A percentile compares a stretch with the other conserved stretches of the same genome.
phyloP scores from a whole-genome alignment of 2,113 vertebrate species.

The Zosterops pallidus region DNA sequence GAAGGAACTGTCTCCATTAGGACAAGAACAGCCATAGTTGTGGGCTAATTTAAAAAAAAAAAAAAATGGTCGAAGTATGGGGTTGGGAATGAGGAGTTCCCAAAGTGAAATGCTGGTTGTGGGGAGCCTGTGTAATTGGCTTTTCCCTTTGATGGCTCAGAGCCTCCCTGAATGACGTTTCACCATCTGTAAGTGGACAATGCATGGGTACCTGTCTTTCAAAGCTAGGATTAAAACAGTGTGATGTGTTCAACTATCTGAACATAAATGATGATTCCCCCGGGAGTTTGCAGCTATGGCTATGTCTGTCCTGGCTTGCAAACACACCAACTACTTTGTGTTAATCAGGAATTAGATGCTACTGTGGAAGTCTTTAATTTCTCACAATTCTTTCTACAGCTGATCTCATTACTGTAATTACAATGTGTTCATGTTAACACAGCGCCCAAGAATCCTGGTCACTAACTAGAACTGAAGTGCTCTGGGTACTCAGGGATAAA shows the following conservation, averaged over 20 bases:
- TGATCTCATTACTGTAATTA: conserved; percentile 5
- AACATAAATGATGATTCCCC: background rate
- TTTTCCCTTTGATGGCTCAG: background rate
- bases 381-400: background rate
- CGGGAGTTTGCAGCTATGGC: background rate
- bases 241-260: background rate
- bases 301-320: background rate
- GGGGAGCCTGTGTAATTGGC: background rate
- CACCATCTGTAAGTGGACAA: background rate
- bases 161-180: background rate
- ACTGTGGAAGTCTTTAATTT: background rate
- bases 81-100: background rate
- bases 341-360: background rate
- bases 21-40: background rate
- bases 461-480: background rate
- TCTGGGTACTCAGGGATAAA: background rate
- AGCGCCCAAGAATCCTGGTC: background rate
- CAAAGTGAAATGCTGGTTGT: background rate
- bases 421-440: background rate
- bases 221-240: background rate
- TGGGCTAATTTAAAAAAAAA: background rate
- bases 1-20: background rate
- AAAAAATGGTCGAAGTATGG: background rate
- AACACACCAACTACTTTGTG: background rate
- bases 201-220: background rate